phyloP scores from a whole-genome alignment of 2,888 invertebrate species.

The Poecilobothrus nobilitatus region DNA sequence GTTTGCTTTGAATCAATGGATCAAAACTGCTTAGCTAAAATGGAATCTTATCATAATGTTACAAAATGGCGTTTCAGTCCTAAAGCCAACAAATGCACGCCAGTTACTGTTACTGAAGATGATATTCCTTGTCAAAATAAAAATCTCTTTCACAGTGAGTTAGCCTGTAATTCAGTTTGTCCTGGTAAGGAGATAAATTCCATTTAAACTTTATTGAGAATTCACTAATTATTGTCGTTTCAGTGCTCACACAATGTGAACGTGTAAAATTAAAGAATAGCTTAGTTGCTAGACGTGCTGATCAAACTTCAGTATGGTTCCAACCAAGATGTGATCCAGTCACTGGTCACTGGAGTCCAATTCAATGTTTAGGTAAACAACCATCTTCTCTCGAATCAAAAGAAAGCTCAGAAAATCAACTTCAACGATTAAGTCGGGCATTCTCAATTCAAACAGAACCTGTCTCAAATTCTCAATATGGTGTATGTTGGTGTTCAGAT shows the following conservation, averaged over 20 bases:
- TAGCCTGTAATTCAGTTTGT: slow-evolving; percentile 71
- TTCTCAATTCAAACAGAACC: slow-evolving; percentile 21
- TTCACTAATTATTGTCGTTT: slow-evolving; percentile 16
- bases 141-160: slow-evolving; percentile 74
- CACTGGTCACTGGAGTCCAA: slow-evolving; percentile 69
- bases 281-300: slow-evolving; percentile 58
- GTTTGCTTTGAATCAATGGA: slow-evolving; percentile 71
- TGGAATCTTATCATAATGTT: slow-evolving; percentile 37
- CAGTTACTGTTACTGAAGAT: slow-evolving; percentile 49
- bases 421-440: slow-evolving; percentile 25
- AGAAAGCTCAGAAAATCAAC: neutral
- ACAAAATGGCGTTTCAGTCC: slow-evolving; percentile 69
- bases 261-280: slow-evolving; percentile 69
- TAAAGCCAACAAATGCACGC: slow-evolving; percentile 64
- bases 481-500: slow-evolving; percentile 83
- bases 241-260: slow-evolving; percentile 72
- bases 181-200: slow-evolving; percentile 49
- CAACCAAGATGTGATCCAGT: slow-evolving; percentile 64
- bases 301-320: slow-evolving; percentile 48
- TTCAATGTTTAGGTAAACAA: slow-evolving; percentile 64
- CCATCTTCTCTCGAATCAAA: slow-evolving; percentile 3
- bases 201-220: neutral
- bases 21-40: slow-evolving; percentile 46
- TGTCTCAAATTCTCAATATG: slow-evolving; percentile 41
- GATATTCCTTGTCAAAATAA: slow-evolving; percentile 72